Conservation (phyloP, 2,888 invertebrate genomes). For the Syrista parreyssii region DNA sequence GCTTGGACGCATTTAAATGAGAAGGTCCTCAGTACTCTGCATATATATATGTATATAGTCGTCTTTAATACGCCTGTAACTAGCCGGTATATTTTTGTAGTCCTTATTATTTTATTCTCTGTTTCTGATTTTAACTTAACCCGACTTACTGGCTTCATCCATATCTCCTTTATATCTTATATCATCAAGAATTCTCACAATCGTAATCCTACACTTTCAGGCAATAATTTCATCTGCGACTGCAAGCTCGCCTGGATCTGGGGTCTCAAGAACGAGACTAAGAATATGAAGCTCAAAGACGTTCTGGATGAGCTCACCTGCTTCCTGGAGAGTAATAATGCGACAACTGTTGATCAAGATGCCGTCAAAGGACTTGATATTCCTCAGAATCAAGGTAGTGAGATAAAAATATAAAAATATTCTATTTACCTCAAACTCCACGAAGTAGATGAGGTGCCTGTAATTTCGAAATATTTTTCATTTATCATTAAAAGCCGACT, state of each 20-base stretch:
- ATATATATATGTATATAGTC: too few species aligned
- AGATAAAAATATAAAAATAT: background rate
- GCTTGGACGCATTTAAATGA: too few species aligned
- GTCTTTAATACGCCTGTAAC: too few species aligned
- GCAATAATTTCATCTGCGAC: conserved; percentile 86
- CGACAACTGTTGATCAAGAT: conserved; percentile 47
- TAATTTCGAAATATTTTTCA: too few species aligned
- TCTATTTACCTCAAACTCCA: too few species aligned
- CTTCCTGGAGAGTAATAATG: conserved; percentile 69
- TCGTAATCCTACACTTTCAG: conserved; percentile 68
- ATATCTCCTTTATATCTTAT: conserved; percentile 29
- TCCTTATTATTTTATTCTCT: too few species aligned
- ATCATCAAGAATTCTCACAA: conserved; percentile 27
- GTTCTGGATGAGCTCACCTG: conserved; percentile 80
- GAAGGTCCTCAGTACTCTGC: too few species aligned
- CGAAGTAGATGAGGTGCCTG: too few species aligned
- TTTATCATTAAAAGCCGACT: conserved; percentile 39
- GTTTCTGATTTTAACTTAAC: conserved; percentile 8
- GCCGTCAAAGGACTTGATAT: conserved; percentile 52
- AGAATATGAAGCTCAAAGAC: conserved; percentile 75
- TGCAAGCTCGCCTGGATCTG: conserved; percentile 86
- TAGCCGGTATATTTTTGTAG: too few species aligned
- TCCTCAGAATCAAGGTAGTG: conserved; percentile 52
- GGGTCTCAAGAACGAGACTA: conserved; percentile 79
- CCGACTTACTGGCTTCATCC: conserved; percentile 26